phyloP scores from a whole-genome alignment of 2,113 vertebrate genomes.

The Theropithecus gelada region DNA sequence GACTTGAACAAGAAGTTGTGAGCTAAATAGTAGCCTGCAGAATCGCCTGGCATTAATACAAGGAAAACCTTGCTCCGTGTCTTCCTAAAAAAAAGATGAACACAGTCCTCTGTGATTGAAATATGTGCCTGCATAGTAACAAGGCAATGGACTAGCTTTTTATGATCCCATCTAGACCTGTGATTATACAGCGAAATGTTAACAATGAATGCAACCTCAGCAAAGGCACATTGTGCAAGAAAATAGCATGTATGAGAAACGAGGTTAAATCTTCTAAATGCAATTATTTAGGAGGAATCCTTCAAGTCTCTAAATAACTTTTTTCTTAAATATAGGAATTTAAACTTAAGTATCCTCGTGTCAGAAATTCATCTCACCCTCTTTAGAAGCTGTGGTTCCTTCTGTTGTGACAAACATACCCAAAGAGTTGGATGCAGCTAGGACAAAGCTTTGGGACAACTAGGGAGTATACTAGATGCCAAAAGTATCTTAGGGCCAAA shows the following conservation, averaged over 20 bases:
- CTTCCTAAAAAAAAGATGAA: background rate
- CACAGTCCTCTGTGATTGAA: background rate
- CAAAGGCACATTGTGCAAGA: background rate
- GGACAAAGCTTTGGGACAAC: background rate
- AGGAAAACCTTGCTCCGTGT: background rate
- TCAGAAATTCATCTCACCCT: background rate
- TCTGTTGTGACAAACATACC: background rate
- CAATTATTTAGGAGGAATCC: background rate
- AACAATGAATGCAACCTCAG: background rate
- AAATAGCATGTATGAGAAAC: background rate
- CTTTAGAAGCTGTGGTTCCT: background rate
- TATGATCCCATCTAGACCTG: background rate
- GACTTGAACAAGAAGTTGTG: background rate
- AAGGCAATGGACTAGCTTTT: background rate
- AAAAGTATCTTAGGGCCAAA: background rate
- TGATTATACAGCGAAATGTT: background rate
- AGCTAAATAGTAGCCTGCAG: background rate
- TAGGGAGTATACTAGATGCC: background rate
- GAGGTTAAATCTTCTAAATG: background rate
- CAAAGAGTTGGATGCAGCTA: background rate
- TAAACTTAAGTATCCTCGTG: background rate
- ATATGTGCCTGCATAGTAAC: background rate
- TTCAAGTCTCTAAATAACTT: constrained; percentile 2
- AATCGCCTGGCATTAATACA: background rate
- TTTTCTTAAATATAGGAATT: background rate